Percentiles rank a stretch among this genome's conserved stretches.
Evolutionary conservation across 2,888 invertebrate species (phyloP).

Genomic region (Brenthis daphne): DNA sequence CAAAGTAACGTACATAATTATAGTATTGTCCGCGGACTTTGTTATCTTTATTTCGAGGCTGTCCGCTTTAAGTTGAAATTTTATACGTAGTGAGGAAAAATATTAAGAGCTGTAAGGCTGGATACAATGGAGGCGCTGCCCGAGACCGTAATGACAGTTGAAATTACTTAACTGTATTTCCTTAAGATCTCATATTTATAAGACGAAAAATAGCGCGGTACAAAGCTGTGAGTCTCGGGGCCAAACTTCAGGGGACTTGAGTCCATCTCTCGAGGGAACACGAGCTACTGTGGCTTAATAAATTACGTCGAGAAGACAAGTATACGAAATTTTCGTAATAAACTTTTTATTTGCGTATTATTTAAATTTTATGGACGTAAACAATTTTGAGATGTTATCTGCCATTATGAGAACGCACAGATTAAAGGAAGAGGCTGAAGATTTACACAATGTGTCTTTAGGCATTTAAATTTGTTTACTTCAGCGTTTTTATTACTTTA

Average conservation of each 20-base stretch:
- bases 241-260: constrained; percentile 26
- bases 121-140: constrained; percentile 47
- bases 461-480: too few relatives aligned
- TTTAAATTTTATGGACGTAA: constrained; percentile 32
- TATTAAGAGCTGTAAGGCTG: constrained; percentile 44
- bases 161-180: constrained; percentile 59
- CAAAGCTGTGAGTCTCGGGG: constrained; percentile 27
- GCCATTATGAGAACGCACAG: constrained; percentile 18
- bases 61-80: constrained; percentile 40
- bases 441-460: constrained; percentile 9
- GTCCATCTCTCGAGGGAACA: constrained; percentile 31
- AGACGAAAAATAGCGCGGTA: constrained; percentile 40
- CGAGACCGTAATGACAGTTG: constrained; percentile 52
- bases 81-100: constrained; percentile 42
- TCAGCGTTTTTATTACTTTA: too few relatives aligned
- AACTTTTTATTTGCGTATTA: constrained; percentile 29
- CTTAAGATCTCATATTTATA: constrained; percentile 44
- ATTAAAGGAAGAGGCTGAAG: constrained; percentile 10
- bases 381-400: constrained; percentile 24
- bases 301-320: constrained; percentile 28
- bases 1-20: constrained; percentile 21
- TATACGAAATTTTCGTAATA: constrained; percentile 22
- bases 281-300: constrained; percentile 33
- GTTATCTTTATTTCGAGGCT: constrained; percentile 38
- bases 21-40: constrained; percentile 25